Evolutionary conservation across 2,888 invertebrate species (phyloP), one percentile per base, ranked within the genome.

Genomic region (Lagria hirta): DNA sequence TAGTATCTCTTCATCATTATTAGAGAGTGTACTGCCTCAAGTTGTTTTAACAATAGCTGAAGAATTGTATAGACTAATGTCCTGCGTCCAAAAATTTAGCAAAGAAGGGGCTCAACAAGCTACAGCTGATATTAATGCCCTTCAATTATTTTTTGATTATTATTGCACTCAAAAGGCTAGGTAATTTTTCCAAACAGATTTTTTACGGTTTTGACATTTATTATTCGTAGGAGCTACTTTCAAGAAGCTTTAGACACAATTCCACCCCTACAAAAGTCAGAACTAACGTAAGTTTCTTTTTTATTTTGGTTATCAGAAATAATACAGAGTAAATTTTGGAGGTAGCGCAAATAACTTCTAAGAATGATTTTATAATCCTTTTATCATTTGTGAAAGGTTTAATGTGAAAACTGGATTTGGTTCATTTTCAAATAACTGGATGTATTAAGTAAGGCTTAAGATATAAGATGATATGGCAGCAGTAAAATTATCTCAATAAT

Each of bases 1-100:
- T 66, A 80, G 84, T 47, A 80, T 86, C 35, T 89, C 90, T 3
- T 84, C 88, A 1, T 81, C 83, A 12, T 79, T 94, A 68, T 80
- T 94, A 54, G 78, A 83, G 12, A 80, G 83, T 52, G 80, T 86
- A 17, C 64, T 84, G 26, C 81, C 82, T 10, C 83, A 86, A 59
- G 88, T 96, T 54, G 86, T 94, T 26, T 89, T 94, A 75, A 91
- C 89, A 0, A 89, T 96, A 43, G 88, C 90, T 51, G 94, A 96
- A 73, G 96, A 97, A 75, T 74, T 96, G 49, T 86, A 90, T 23
- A 79, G 96, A 6, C 78, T 97, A 6, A 88, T 92, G 75, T 83
- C 85, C 20, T 88, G 89, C 67, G 86, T 87, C 6, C 77, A 77
- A 46, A 77, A 78, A 48, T 86, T 86, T 60, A 82, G 81, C 65